A percentile compares a stretch with the other conserved stretches of the same genome.
Evolutionary conservation across 2,113 vertebrate species (phyloP).

Genomic region (Macroglossus sobrinus): DNA sequence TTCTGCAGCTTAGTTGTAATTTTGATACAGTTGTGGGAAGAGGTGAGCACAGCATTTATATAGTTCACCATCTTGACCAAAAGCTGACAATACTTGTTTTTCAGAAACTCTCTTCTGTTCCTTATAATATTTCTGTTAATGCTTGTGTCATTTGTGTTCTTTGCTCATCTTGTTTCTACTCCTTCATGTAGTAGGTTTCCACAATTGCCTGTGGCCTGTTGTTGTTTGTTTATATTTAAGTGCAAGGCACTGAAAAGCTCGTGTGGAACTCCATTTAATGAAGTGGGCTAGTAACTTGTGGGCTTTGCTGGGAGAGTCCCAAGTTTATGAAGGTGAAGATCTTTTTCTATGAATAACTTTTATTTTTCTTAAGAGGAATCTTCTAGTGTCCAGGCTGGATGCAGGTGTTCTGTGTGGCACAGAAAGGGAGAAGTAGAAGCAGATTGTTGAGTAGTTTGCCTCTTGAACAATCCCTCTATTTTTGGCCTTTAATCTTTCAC

Average conservation of each 20-base stretch:
- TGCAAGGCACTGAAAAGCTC: background rate
- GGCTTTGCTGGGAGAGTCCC: background rate
- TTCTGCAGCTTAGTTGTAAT: too few species aligned
- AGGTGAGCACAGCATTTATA: too few species aligned
- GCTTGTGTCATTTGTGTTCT: background rate
- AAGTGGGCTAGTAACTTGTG: background rate
- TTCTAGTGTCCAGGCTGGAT: background rate
- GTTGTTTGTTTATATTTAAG: background rate
- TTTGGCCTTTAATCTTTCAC: background rate
- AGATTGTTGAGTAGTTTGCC: background rate
- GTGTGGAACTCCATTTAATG: background rate
- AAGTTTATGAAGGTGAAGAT: background rate
- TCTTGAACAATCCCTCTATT: background rate
- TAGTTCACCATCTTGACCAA: too few species aligned
- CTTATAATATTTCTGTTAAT: background rate
- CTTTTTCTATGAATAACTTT: background rate
- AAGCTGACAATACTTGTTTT: too few species aligned
- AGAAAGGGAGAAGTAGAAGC: background rate
- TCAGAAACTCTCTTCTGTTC: background rate
- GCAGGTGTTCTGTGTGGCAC: background rate
- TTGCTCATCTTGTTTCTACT: background rate
- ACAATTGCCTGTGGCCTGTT: background rate
- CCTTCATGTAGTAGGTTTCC: background rate
- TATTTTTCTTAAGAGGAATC: background rate
- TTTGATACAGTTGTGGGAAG: too few species aligned